Evolutionary conservation across 1,140 invertebrate species (phyloP).

Genomic region (Lepidurus apus): DNA sequence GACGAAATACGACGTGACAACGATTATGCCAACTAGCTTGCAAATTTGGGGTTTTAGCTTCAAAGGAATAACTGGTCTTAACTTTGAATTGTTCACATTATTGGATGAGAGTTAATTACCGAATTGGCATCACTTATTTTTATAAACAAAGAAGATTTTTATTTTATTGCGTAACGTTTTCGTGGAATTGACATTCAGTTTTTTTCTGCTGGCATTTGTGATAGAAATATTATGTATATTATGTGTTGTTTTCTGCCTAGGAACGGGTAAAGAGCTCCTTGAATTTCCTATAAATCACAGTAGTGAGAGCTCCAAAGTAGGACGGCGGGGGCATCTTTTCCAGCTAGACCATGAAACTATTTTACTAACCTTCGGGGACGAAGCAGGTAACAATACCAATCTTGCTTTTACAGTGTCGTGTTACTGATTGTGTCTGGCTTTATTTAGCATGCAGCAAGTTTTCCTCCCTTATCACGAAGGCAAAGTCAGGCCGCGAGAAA

Average conservation of each 20-base stretch:
- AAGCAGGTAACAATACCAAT: slow-evolving; percentile 35
- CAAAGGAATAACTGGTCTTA: too few relatives aligned
- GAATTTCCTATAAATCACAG: slow-evolving; percentile 62
- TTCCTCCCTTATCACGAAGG: slow-evolving; percentile 67
- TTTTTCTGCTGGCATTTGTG: slow-evolving; percentile 29
- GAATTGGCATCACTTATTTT: too few relatives aligned
- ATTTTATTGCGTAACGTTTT: too few relatives aligned
- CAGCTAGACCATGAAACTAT: slow-evolving; percentile 60
- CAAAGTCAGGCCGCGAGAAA: slow-evolving; percentile 66
- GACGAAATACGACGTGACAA: neutral
- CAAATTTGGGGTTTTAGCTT: too few relatives aligned
- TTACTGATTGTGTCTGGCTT: slow-evolving; percentile 25
- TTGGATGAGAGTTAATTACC: too few relatives aligned
- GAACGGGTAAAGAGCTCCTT: slow-evolving; percentile 43
- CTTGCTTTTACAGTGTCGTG: neutral
- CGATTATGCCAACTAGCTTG: too few relatives aligned
- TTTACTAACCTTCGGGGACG: slow-evolving; percentile 40
- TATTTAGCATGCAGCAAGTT: slow-evolving; percentile 63
- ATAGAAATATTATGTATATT: neutral
- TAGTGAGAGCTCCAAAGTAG: slow-evolving; percentile 62
- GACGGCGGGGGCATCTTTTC: slow-evolving; percentile 61
- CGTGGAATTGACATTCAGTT: neutral
- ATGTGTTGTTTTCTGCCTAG: slow-evolving; percentile 20
- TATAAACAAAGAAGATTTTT: too few relatives aligned
- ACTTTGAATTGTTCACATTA: too few relatives aligned